Evolutionary conservation across 2,888 invertebrate species (phyloP).

Genomic region (Lapara coniferarum): DNA sequence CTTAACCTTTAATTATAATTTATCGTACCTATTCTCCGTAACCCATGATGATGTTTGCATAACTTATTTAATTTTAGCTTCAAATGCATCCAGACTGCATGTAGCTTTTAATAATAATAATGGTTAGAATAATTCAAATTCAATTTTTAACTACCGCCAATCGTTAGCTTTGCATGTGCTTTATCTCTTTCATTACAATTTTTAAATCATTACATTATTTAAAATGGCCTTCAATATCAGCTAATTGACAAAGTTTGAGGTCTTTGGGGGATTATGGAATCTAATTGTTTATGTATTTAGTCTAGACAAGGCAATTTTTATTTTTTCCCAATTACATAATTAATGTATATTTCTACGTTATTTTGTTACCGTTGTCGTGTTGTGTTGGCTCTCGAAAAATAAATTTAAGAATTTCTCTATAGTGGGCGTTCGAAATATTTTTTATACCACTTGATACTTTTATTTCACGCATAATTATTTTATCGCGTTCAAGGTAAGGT

Average conservation of each 20-base stretch:
- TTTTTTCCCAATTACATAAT: not conserved
- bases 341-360: not conserved
- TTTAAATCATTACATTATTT: not conserved
- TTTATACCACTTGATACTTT: not conserved
- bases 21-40: slow-evolving; percentile 5
- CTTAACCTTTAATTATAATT: slow-evolving; percentile 14
- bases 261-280: no score
- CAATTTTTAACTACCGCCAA: not conserved
- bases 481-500: slow-evolving; percentile 66
- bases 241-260: no score
- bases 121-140: not conserved
- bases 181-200: not conserved
- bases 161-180: not conserved
- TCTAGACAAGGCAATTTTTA: not conserved
- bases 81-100: not conserved
- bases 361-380: not conserved
- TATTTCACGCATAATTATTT: slow-evolving; percentile 34
- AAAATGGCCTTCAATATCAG: no score
- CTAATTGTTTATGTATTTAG: no score
- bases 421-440: not conserved
- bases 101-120: not conserved
- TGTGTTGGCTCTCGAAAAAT: no score
- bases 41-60: slow-evolving; percentile 8
- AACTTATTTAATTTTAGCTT: slow-evolving; percentile 11
- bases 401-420: no score